Conservation (phyloP, 2,888 invertebrate species). For the Drosophila parthenogenetica region DNA sequence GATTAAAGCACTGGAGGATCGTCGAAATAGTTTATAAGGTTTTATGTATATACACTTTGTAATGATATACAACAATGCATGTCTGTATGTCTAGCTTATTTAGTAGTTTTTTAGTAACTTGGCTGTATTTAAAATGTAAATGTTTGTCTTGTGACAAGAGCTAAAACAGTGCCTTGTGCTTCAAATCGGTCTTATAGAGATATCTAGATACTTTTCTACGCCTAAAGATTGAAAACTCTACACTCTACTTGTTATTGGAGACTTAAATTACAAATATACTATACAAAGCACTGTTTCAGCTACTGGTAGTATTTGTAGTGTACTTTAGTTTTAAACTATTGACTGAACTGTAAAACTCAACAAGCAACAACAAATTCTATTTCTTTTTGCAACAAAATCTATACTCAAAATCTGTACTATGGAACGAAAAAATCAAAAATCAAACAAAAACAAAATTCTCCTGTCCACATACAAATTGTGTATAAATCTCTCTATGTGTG, state of each 20-base stretch:
- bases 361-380: constrained; percentile 74
- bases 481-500: constrained; percentile 22
- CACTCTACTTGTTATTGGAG: too few relatives aligned
- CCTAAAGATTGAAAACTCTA: too few relatives aligned
- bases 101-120: constrained; percentile 65
- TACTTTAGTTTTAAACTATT: constrained; percentile 16
- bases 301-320: constrained; percentile 50
- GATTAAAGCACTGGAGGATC: constrained; percentile 25
- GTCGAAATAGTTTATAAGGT: constrained; percentile 39
- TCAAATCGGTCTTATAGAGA: neutral
- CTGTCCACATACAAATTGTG: constrained; percentile 44
- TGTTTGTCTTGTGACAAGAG: constrained; percentile 45
- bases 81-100: constrained; percentile 51
- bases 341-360: constrained; percentile 65
- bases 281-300: constrained; percentile 62
- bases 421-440: constrained; percentile 41
- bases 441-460: constrained; percentile 32
- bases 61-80: constrained; percentile 43
- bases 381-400: constrained; percentile 71
- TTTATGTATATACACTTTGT: constrained; percentile 42
- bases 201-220: too few relatives aligned
- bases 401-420: constrained; percentile 45
- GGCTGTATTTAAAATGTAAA: constrained; percentile 47
- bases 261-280: neutral
- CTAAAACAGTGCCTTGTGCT: constrained; percentile 65